Base-by-base conservation (phyloP, 2,113 vertebrate species). In the Naja naja region DNA sequence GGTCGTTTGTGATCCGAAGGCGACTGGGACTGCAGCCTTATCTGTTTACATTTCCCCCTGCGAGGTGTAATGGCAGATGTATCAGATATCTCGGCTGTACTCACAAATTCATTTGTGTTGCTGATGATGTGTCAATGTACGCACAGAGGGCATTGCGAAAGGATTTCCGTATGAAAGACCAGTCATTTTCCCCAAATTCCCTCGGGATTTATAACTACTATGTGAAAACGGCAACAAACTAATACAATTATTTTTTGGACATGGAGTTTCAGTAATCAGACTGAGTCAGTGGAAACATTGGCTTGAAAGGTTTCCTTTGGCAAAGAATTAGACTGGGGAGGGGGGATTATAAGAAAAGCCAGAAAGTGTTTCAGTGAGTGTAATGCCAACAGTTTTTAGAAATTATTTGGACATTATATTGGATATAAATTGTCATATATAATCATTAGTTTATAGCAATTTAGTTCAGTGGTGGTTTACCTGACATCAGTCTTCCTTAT, bases 41-140 rank as follows among this genome's bases (percentile, higher is more conserved):
- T 94, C 93, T 94, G 93, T 91, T 90, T 93, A 90, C 90, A n/a
- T 88, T 96, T 92, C 27, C 27, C 49, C 89, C 91, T 88, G 91
- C 92, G 94, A 95, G 85, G 87, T 45, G 93, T 60, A 23, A 4
- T 91, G 92, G 96, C 96, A 96, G 96, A 95, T 96, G 92, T 94
- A 92, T 87, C 58, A 58, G 89, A 92, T 85, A 89, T 49, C 88
- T 54, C 4, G 16, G 1, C n/a, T n/a, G 4, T 39, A 22, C 81
- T 47, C 52, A 11, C 6, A 20, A 6, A 60, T 39, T 53, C 85
- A 5, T 39, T 23, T 14, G 34, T 20, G 47, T 55, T 27, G 45
- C 49, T 47, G 53, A 11, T 47, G 53, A 12, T 43, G 30, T 88
- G 27, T 53, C 34, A 11, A 18, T 7, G 30, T 56, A 49, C 16